Evolutionary conservation across 2,888 invertebrate genomes (phyloP), one percentile per base, ranked within the genome.

Genomic region (Idaea aversata): DNA sequence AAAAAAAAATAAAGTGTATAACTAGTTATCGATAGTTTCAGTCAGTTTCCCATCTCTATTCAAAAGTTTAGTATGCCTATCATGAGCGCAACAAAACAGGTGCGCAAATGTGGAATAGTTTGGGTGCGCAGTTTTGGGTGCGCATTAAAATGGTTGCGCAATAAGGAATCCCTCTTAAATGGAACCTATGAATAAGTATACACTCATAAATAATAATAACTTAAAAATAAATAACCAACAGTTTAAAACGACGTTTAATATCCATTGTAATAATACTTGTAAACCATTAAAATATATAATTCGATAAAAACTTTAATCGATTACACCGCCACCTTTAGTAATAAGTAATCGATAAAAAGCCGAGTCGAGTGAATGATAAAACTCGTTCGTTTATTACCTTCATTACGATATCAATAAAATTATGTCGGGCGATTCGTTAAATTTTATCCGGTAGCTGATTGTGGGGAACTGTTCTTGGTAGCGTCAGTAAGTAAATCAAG

Each of bases 371-470:
- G 63, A 63, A 67, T 72, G 80, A 81, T 83, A 83, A 75, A 76
- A 73, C 70, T 62, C 64, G 63, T 65, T 72, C 76, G 75, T 82
- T 78, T 77, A 79, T 80, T 71, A 77, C 78, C 73, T 80, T 80
- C 77, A 80, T 79, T 82, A 78, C 75, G 80, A 79, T 81, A 77
- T 70, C 77, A 78, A 74, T 77, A 74, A 75, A 76, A 76, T 74
- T 80, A 81, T 77, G 82, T 77, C 82, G 78, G 82, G 80, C 77
- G 77, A 81, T 83, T 77, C 79, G 78, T 81, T 78, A 78, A 75
- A 75, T 76, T 78, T 77, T 80, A 79, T 80, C 79, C 81, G 74
- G 82, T 82, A 82, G 81, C 81, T 67, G 77, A 78, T 76, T 78
- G 75, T 70, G 65, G 34, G 63, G 68, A 64, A 60, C 47, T 7